A percentile compares a stretch with the other conserved stretches of the same genome.
These are phyloP conservation scores for Adineta ricciae DNA, from an alignment of 2,888 invertebrate species.

Conservation along the genomic window DNA sequence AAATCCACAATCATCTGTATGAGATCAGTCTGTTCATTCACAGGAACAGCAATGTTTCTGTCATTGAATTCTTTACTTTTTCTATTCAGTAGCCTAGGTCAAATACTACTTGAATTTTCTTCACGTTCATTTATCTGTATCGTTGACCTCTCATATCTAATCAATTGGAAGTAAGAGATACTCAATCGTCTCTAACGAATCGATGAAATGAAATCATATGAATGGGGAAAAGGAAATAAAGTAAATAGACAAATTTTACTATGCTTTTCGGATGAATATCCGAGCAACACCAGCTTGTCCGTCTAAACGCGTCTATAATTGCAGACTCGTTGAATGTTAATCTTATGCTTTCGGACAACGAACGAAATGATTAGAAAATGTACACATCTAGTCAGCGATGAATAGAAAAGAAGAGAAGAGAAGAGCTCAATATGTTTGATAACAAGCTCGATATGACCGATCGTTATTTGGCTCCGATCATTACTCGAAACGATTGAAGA, in stretches of 20 bases:
- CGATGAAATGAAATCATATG: too few species aligned
- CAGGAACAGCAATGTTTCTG: too few species aligned
- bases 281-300: not conserved
- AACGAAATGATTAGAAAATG: slow-evolving; percentile 4
- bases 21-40: too few species aligned
- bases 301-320: not conserved
- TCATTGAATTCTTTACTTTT: not conserved
- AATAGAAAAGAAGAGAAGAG: not conserved
- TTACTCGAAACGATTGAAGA: not conserved
- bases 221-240: not conserved
- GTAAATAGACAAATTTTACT: not conserved
- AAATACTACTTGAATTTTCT: not conserved
- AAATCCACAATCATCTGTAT: too few species aligned
- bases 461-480: not conserved
- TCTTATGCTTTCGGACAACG: not conserved
- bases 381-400: not conserved
- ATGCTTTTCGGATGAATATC: not conserved
- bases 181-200: too few species aligned
- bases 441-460: not conserved
- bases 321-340: not conserved
- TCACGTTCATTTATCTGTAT: not conserved
- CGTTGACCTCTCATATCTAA: not conserved
- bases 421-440: not conserved
- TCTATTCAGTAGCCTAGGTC: not conserved
- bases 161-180: too few species aligned